Base-by-base conservation (phyloP, 2,888 invertebrate genomes). In the Phyllotreta striolata region DNA sequence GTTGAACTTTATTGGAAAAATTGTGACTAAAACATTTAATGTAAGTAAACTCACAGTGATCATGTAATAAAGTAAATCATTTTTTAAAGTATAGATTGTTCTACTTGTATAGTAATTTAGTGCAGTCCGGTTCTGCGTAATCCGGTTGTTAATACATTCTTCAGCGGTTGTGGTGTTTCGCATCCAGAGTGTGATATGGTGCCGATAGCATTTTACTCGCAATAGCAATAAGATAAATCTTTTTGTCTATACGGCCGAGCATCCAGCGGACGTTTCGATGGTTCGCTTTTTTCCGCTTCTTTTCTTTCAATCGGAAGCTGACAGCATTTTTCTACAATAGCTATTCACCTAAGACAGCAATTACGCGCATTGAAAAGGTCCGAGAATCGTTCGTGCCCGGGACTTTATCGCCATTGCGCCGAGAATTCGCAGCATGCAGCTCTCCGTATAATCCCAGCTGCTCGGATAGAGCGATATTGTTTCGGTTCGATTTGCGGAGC, bases 111-210 rank as follows among this genome's bases (percentile, higher is more conserved):
- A 24, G 24, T 24, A 24, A 24, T 24, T 24, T 24, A 4, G 24
- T 24, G 4, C 4, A 61, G 61, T 61, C 24, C 64, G 44, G 35
- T 37, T 41, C 66, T 62, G 66, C 34, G 39, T 63, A 64, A 68
- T 72, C 71, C 71, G 71, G 70, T 72, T 71, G 63, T 68, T 57
- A 63, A 63, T 64, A 64, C 65, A 67, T 66, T 67, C 67, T 57
- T 62, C 61, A 49, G 64, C 63, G 62, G 61, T 52, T 46, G 58
- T 54, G 62, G 57, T 65, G 55, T 64, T 24, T 59, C 57, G 60
- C 64, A 62, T 65, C 55, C 63, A 66, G 62, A 66, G 67, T 66
- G 66, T 65, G 69, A 68, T 70, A 67, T 63, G 66, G 64, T 66
- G 54, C 66, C 58, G 64, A 70, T 68, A 70, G 66, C 63, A 68